Evolutionary conservation across 2,113 vertebrate genomes (phyloP).

Genomic region (Saccopteryx leptura): DNA sequence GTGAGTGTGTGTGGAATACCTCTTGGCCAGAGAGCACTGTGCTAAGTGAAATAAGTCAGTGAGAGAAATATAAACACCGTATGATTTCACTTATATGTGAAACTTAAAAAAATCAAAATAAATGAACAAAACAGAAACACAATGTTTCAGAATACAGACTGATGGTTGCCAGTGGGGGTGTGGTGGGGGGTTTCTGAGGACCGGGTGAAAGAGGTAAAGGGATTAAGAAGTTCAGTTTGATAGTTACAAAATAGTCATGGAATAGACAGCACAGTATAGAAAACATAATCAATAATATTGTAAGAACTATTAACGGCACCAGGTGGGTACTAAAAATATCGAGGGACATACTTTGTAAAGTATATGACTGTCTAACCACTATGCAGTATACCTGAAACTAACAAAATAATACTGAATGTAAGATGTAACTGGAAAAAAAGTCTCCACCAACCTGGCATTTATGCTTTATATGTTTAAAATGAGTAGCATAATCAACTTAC

Average conservation of each 20-base stretch:
- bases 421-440: neutral
- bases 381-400: neutral
- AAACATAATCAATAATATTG: neutral
- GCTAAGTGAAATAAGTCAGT: neutral
- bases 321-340: neutral
- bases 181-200: neutral
- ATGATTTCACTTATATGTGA: neutral
- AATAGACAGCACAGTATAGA: neutral
- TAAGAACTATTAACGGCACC: neutral
- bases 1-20: no score
- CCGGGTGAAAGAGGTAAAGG: neutral
- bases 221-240: neutral
- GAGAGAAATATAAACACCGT: neutral
- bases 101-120: neutral
- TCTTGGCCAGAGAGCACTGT: neutral
- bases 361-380: neutral
- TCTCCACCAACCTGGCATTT: neutral
- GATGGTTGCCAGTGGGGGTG: neutral
- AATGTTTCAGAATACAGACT: neutral
- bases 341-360: neutral
- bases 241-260: neutral
- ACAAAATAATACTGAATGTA: neutral
- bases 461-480: neutral
- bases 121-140: neutral
- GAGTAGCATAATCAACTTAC: conserved; percentile 1